These are phyloP conservation scores for Yasuhikotakia modesta DNA, from an alignment of 2,797 vertebrate genomes.

Conservation along the genomic window DNA sequence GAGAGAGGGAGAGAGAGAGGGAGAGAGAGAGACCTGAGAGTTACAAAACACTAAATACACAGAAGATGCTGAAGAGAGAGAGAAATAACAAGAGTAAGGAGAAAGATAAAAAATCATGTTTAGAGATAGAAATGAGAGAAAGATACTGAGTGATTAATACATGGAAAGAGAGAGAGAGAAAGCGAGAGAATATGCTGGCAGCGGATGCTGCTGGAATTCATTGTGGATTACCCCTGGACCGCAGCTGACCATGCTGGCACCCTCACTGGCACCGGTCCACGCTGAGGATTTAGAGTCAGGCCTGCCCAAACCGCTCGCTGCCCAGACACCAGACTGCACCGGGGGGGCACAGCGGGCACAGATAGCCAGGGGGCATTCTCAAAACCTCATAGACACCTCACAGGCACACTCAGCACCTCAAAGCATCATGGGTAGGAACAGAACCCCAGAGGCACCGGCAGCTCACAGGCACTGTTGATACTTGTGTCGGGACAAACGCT, in stretches of 20 bases:
- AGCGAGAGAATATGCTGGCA: constrained; percentile 41
- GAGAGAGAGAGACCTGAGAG: constrained; percentile 5
- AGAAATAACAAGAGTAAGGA: background rate
- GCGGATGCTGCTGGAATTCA: constrained; percentile 76
- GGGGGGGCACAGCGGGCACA: constrained; percentile 17
- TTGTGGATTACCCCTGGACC: constrained; percentile 81
- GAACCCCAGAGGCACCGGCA: background rate
- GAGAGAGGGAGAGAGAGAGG: constrained; percentile 2
- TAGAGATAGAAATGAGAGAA: constrained; percentile 56
- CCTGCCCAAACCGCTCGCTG: constrained; percentile 40
- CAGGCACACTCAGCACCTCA: background rate
- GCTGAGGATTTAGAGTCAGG: constrained; percentile 45
- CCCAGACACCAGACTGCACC: constrained; percentile 49
- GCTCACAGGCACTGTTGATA: constrained; percentile 15
- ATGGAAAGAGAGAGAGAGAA: background rate
- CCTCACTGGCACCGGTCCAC: constrained; percentile 51
- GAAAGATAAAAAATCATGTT: constrained; percentile 42
- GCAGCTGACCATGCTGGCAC: constrained; percentile 76
- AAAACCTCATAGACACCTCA: constrained; percentile 44
- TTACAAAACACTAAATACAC: background rate
- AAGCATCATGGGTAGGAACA: constrained; percentile 1
- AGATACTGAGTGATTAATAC: constrained; percentile 4
- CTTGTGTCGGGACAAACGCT: background rate
- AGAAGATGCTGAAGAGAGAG: background rate
- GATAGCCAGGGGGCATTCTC: constrained; percentile 42